These are phyloP conservation scores for Andrena bicolor DNA, from an alignment of 2,888 invertebrate species.

Conservation along the genomic window DNA sequence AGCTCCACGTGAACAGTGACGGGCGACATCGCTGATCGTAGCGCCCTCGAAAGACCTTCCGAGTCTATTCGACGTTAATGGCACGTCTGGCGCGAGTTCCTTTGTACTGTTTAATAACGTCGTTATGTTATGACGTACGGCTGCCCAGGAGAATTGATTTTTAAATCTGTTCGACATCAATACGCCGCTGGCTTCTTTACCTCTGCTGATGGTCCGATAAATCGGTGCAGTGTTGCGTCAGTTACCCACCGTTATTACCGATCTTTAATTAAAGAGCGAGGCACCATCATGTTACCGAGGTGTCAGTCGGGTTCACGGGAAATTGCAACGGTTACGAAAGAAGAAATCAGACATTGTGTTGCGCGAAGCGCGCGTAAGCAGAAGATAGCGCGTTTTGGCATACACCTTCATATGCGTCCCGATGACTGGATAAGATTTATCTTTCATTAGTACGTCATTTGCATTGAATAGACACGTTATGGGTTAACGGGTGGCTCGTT, in stretches of 20 bases:
- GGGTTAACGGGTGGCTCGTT: constrained; percentile 76
- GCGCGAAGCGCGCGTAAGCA: constrained; percentile 34
- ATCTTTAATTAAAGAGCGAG: neutral
- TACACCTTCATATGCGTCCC: constrained; percentile 54
- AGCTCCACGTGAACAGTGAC: constrained; percentile 39
- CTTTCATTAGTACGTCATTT: constrained; percentile 79
- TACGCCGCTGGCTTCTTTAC: neutral
- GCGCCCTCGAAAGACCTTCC: constrained; percentile 64
- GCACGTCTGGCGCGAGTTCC: constrained; percentile 64
- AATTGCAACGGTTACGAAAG: neutral
- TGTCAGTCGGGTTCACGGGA: neutral
- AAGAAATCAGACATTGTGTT: constrained; percentile 20
- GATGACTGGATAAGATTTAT: constrained; percentile 77
- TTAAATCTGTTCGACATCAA: constrained; percentile 34
- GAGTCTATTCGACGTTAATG: constrained; percentile 62
- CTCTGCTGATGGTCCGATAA: neutral
- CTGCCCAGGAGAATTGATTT: constrained; percentile 44
- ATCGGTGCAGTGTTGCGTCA: neutral
- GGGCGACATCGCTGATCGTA: constrained; percentile 58
- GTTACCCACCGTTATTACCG: neutral
- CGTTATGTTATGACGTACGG: constrained; percentile 53
- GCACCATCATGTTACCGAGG: neutral
- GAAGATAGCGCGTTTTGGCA: constrained; percentile 37
- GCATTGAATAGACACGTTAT: constrained; percentile 78
- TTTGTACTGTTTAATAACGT: constrained; percentile 67